Percentiles rank a stretch among this genome's conserved stretches.
Conservation (phyloP, 2,113 vertebrate species). For the Chitala chitala region DNA sequence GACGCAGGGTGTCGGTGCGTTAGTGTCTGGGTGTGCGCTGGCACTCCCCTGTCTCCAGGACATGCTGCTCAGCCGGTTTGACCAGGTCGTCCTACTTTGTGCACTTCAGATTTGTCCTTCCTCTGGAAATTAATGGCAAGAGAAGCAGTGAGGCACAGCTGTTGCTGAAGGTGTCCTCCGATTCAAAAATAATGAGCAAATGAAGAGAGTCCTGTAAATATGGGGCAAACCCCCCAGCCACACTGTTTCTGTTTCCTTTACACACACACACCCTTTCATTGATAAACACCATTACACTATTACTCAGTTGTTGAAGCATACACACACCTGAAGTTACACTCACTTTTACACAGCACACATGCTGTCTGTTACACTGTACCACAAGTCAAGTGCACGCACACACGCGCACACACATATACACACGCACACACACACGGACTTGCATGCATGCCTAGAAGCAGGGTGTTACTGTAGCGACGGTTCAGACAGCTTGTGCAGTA, state of each 20-base stretch:
- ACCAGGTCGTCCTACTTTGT: not conserved
- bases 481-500: too few species aligned
- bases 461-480: not conserved
- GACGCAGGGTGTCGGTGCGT: not conserved
- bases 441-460: not conserved
- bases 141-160: too few species aligned
- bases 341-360: not conserved
- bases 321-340: not conserved
- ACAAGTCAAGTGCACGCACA: not conserved
- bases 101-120: too few species aligned
- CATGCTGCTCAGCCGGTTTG: not conserved
- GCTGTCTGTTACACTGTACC: not conserved
- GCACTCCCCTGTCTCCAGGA: not conserved
- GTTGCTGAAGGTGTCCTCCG: too few species aligned
- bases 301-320: too few species aligned
- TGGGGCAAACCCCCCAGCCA: not conserved
- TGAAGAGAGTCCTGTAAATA: not conserved
- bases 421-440: not conserved
- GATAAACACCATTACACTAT: too few species aligned
- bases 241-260: not conserved
- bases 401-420: not conserved
- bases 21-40: too few species aligned
- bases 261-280: slow-evolving; percentile 18
- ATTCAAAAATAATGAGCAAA: too few species aligned
- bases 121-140: too few species aligned